Conservation (phyloP, 2,797 vertebrate species). For the Catostomus latipinnis region DNA sequence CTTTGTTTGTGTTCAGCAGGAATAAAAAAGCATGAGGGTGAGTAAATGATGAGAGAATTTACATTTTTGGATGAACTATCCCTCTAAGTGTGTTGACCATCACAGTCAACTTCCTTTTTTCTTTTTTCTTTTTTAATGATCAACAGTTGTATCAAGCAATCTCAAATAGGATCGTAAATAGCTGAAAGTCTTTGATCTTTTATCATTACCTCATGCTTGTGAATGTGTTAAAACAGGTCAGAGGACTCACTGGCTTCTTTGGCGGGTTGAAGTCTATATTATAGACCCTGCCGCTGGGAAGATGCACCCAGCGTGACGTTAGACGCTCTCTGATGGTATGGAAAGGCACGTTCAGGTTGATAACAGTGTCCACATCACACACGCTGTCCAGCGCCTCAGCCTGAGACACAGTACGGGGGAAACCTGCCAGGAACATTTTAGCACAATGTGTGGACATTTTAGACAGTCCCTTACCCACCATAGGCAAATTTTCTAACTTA, state of each 20-base stretch:
- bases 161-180: slow-evolving; percentile 1
- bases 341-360: slow-evolving; percentile 94
- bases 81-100: too few species aligned
- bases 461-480: too few species aligned
- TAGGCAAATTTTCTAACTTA: too few species aligned
- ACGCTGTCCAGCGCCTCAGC: slow-evolving; percentile 86
- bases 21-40: too few species aligned
- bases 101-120: too few species aligned
- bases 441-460: too few species aligned
- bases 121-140: background rate
- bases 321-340: slow-evolving; percentile 90
- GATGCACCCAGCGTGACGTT: slow-evolving; percentile 95
- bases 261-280: slow-evolving; percentile 96
- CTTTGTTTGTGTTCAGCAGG: too few species aligned
- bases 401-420: slow-evolving; percentile 92
- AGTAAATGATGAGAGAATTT: too few species aligned
- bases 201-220: background rate
- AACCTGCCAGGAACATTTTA: slow-evolving; percentile 78
- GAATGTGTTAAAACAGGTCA: too few species aligned
- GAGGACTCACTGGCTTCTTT: slow-evolving; percentile 83
- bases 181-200: background rate
- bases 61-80: too few species aligned
- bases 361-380: slow-evolving; percentile 85
- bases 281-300: slow-evolving; percentile 92
- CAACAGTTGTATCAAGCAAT: background rate